Percentiles rank a stretch among this genome's conserved stretches.
Evolutionary conservation across 2,797 vertebrate genomes (phyloP).

Genomic region (Percopsis omiscomaycus): DNA sequence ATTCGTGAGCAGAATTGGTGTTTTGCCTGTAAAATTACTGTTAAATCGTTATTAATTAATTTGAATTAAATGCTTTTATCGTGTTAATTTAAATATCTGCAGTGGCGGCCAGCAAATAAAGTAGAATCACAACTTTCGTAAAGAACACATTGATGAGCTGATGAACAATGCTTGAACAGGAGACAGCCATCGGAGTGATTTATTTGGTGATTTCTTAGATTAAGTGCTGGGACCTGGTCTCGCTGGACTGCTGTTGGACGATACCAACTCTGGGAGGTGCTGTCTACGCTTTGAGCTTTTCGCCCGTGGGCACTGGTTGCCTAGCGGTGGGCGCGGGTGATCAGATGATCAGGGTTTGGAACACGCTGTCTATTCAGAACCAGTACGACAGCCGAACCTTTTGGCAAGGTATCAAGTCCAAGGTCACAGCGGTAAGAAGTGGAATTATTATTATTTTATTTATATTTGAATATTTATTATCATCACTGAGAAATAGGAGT

Average conservation of each 20-base stretch:
- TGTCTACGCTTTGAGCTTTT: conserved; percentile 88
- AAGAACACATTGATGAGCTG: too few relatives aligned
- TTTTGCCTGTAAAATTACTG: too few relatives aligned
- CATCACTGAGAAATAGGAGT: too few relatives aligned
- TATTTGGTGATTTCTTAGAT: conserved; percentile 72
- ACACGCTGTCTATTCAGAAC: conserved; percentile 86
- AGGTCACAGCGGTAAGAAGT: conserved; percentile 90
- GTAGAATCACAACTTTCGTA: too few relatives aligned
- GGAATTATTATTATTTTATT: neutral
- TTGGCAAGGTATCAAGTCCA: conserved; percentile 96
- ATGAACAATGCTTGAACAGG: too few relatives aligned
- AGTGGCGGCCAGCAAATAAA: too few relatives aligned
- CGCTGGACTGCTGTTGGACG: conserved; percentile 90
- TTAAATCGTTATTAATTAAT: too few relatives aligned
- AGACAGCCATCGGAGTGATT: too few relatives aligned
- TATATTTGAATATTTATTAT: neutral
- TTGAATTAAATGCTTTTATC: too few relatives aligned
- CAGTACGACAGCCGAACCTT: conserved; percentile 86
- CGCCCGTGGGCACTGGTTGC: conserved; percentile 85
- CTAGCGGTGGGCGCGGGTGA: conserved; percentile 92
- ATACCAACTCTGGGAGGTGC: conserved; percentile 92
- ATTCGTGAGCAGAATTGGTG: too few relatives aligned
- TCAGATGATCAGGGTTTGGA: conserved; percentile 94
- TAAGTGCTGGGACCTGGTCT: conserved; percentile 91
- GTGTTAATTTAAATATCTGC: too few relatives aligned